Evolutionary conservation across 2,797 vertebrate species (phyloP), one percentile per base, ranked within the genome.

Genomic region (Cirrhinus molitorella): DNA sequence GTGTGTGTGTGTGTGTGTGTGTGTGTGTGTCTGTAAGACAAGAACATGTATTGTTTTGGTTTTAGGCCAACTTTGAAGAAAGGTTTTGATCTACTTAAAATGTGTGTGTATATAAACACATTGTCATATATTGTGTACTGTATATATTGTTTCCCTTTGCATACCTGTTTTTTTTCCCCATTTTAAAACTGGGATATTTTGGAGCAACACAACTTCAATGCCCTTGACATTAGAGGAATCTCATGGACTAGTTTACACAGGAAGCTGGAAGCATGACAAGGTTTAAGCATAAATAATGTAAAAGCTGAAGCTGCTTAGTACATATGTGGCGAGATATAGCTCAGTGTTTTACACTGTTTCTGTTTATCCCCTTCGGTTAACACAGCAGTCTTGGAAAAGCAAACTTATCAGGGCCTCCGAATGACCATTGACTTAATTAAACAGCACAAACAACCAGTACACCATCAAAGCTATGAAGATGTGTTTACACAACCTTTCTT

Each of bases 281-380:
- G 4, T 43, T 63, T 23, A 28, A 51, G 53, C 57, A 47, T 72
- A 45, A 81, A 85, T 71, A 85, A 63, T 81, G 76, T 21, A 81
- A 70, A 5, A 51, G 23, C 25, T 21, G 51, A 77, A 53, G 21
- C 37, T 49, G 25, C 71, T 81, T 75, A 43, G 61, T 47, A 28
- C 1, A 23, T 40, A 61, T 45, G 19, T 40, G 37, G 63, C 66
- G 45, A 31, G 65, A 84, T 61, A 55, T 45, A 71, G 31, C 17
- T 23, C 25, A 34, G 21, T 28, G 51, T 34, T 47, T 71, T 72
- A 71, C 40, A 57, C 19, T 40, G 51, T 57, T 57, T 31, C 2
- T 40, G 19, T 53, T 79, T 79, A 19, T 25, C 11, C 5, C 13
- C 16, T 17, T 19, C 13, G 5, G 65, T 28, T 37, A 67, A 53